These are phyloP conservation scores for Egretta garzetta DNA, from an alignment of 2,113 vertebrate species.

Conservation along the genomic window DNA sequence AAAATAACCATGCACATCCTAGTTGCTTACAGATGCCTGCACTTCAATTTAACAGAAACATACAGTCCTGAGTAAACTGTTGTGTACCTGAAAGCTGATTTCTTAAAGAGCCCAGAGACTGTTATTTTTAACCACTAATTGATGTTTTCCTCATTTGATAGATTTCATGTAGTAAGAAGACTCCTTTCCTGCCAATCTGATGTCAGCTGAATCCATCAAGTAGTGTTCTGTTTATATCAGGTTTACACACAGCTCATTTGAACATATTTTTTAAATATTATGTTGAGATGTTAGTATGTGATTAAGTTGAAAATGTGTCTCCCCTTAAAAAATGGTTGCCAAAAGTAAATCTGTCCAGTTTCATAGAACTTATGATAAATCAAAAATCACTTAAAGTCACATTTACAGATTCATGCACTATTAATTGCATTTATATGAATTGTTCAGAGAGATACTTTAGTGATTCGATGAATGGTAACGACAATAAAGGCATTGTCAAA, in stretches of 20 bases:
- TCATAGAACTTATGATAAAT: not conserved
- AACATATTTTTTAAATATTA: not conserved
- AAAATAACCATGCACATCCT: not conserved
- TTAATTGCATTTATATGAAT: not conserved
- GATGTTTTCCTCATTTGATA: constrained; percentile 15
- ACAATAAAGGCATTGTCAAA: not conserved
- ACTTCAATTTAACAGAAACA: constrained; percentile 1
- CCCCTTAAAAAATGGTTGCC: not conserved
- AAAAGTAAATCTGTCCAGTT: not conserved
- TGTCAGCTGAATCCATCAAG: not conserved
- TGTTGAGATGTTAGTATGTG: not conserved
- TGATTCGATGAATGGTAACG: not conserved
- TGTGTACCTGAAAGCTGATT: not conserved
- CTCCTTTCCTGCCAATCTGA: not conserved
- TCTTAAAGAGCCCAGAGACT: not conserved
- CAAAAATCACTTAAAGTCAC: not conserved
- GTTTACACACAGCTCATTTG: not conserved
- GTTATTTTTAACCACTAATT: constrained; percentile 24
- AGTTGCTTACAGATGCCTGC: not conserved
- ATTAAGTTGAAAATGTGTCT: constrained; percentile 3
- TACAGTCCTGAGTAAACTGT: not conserved
- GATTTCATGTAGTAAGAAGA: not conserved
- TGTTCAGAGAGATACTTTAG: not conserved
- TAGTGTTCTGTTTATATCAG: not conserved
- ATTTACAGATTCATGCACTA: not conserved